Evolutionary conservation across 1,140 invertebrate species (phyloP), one percentile per base, ranked within the genome.

Genomic region (Sarcophaga peregrina): DNA sequence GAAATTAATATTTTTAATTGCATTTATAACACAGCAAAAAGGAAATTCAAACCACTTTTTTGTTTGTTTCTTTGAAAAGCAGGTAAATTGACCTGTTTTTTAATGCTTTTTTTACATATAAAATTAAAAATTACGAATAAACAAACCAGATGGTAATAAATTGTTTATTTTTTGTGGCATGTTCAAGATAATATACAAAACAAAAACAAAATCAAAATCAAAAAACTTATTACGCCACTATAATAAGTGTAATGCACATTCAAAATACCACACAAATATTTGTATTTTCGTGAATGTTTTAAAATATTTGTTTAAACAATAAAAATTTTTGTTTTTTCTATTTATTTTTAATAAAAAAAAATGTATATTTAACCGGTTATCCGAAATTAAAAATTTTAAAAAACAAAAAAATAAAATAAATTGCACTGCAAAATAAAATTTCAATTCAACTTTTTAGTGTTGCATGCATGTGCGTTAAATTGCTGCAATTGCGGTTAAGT

Each of bases 1-100:
- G 11, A 58, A 58, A 13, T 58, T 13, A 15, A 13, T 58, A 11
- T 58, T 6, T 58, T 6, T 13, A 13, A 15, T 58, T 54, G 11
- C 0, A 3, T 58, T n/a, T 15, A n/a, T 58, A n/a, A 15, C 54
- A 15, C 54, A 5, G 54, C 54, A 11, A 37, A 37, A 37, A 58
- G 54, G 54, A 58, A 58, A 58, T 58, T n/a, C n/a, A 58, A 58
- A 58, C 54, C 54, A 58, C 54, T 58, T 58, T 58, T 58, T 58
- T 11, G 13, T 10, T 58, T 11, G 54, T 37, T 37, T 37, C 1
- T 37, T 2, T 37, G 25, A 37, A 37, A 37, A 37, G 54, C 54
- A 13, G 54, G 54, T 58, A 58, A 58, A 58, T 58, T 58, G 54
- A 58, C 54, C 54, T 58, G 54, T 58, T 58, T 58, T 58, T 13